Base-by-base conservation (phyloP, 2,888 invertebrate species). In the Melieria picta region DNA sequence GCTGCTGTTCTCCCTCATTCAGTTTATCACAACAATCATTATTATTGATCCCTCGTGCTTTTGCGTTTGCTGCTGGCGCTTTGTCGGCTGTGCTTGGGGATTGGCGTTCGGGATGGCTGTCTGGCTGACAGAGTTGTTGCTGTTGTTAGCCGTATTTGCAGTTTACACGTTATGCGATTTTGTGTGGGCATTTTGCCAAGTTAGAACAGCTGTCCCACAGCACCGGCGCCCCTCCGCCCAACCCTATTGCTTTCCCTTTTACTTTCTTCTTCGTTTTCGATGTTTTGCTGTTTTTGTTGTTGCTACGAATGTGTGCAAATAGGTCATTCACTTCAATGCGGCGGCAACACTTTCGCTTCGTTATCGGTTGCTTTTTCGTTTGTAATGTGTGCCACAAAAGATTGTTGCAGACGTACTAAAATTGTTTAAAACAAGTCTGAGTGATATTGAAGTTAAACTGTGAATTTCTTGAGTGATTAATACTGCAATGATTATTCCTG, bases 41-140 rank as follows among this genome's bases (percentile, higher is more conserved):
- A 62, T 62, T 69, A 62, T 69, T 55, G 69, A 62, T 69, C 65
- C 65, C 61, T 65, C 52, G 46, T 61, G 16, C 50, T 42, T 55
- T 62, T 55, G 66, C 61, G 30, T 45, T 52, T 30, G 30, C 30
- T 30, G 30, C 30, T 42, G 11, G 43, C 47, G 10, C 60, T 57
- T 60, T 64, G 42, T n/a, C 13, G 11, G 4, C 45, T 9, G 13
- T 30, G 30, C 30, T 30, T 30, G 30, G 30, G 30, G 30, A 30
- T 30, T 30, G 30, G 30, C 30, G 30, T 30, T 30, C 30, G 30
- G 30, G 30, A 30, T 30, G 30, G 30, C 30, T 30, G 30, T 30
- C 30, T 30, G 30, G 30, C 30, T 30, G 30, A 30, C 30, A 30
- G 30, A 30, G 30, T 30, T 30, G 30, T 30, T 30, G 30, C 30